Percentiles rank a stretch among this genome's conserved stretches.
These are phyloP conservation scores for Aphidoletes aphidimyza DNA, from an alignment of 2,888 invertebrate genomes.

Conservation along the genomic window DNA sequence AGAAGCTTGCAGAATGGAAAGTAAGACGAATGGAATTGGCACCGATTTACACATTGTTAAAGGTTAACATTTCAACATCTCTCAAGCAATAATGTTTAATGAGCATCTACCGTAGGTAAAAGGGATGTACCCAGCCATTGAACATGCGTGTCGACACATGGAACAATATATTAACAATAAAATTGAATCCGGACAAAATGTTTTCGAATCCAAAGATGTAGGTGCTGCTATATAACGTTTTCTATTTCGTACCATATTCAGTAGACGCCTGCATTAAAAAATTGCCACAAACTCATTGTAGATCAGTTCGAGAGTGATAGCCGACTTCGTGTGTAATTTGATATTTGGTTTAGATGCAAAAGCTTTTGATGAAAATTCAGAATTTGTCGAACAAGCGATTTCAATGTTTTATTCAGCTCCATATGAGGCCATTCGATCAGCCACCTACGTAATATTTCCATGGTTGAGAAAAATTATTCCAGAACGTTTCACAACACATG, in stretches of 20 bases:
- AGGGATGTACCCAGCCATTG: not conserved
- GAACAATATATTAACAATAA: not conserved
- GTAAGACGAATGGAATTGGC: slow-evolving; percentile 30
- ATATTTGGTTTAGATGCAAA: slow-evolving; percentile 23
- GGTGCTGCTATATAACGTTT: not conserved
- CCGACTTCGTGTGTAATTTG: not conserved
- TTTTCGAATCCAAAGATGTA: slow-evolving; percentile 34
- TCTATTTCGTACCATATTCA: no score
- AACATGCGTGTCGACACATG: not conserved
- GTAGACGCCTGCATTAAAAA: no score
- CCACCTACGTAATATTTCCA: not conserved
- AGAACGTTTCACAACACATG: not conserved
- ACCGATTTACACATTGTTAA: slow-evolving; percentile 11
- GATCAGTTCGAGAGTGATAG: not conserved
- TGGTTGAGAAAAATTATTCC: not conserved
- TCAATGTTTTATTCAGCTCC: not conserved
- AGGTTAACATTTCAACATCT: not conserved
- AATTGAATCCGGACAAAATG: slow-evolving; percentile 5
- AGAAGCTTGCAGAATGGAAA: slow-evolving; percentile 10
- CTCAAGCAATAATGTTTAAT: not conserved
- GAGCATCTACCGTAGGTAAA: not conserved
- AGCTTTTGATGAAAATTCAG: slow-evolving; percentile 21
- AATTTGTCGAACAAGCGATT: not conserved
- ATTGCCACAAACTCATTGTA: not conserved
- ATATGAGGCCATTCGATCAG: not conserved